phyloP scores from a whole-genome alignment of 23 tunicate genomes.

The Trididemnum miniatum region DNA sequence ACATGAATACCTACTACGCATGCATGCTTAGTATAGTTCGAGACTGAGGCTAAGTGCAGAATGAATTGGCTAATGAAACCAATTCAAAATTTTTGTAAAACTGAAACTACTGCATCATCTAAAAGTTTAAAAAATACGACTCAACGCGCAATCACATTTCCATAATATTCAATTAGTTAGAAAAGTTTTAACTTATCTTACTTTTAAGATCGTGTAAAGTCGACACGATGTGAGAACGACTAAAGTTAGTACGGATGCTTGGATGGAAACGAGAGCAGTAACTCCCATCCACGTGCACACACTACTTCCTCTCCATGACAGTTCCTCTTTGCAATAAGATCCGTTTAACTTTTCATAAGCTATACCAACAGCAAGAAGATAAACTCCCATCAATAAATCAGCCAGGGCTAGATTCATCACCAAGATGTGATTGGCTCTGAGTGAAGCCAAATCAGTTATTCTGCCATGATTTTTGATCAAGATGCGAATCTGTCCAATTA shows the following conservation, averaged over 20 bases:
- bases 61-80: no score
- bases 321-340: constrained; percentile 22
- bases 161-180: neutral
- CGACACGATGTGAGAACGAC: constrained; percentile 18
- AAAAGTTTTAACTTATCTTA: neutral
- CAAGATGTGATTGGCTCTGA: constrained; percentile 40
- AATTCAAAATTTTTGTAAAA: no score
- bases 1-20: no score
- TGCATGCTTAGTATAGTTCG: no score
- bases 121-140: no score
- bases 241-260: constrained; percentile 28
- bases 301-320: constrained; percentile 31
- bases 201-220: constrained; percentile 26
- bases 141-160: neutral
- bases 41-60: no score
- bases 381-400: constrained; percentile 33
- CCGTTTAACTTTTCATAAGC: constrained; percentile 31
- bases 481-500: constrained; percentile 15
- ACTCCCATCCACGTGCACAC: constrained; percentile 46
- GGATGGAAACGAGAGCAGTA: constrained; percentile 4
- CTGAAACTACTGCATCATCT: no score
- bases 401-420: constrained; percentile 30
- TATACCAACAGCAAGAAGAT: constrained; percentile 32
- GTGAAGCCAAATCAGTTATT: constrained; percentile 9
- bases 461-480: neutral